Evolutionary conservation across 2,113 vertebrate genomes (phyloP).

Genomic region (Platysteira castanea): DNA sequence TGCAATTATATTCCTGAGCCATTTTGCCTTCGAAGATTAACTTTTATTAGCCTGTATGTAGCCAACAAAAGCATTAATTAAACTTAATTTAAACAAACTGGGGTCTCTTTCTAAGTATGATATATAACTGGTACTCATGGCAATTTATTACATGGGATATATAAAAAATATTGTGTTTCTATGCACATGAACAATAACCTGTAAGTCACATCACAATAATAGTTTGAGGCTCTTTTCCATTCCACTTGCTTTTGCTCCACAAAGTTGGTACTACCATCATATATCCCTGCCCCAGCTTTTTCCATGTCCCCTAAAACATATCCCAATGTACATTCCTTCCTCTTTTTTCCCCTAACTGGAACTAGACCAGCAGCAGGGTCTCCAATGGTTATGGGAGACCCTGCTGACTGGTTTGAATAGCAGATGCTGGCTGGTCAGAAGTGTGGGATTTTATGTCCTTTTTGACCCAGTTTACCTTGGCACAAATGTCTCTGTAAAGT

Average conservation of each 20-base stretch:
- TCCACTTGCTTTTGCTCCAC: neutral
- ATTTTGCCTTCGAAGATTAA: neutral
- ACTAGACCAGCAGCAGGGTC: neutral
- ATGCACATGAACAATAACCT: neutral
- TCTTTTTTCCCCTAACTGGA: neutral
- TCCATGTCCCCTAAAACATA: neutral
- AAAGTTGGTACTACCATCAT: neutral
- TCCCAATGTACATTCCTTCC: neutral
- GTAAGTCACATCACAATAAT: neutral
- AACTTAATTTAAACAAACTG: neutral
- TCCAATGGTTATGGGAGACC: neutral
- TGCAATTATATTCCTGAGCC: neutral
- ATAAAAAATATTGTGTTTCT: neutral
- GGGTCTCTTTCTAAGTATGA: neutral
- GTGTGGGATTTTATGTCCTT: neutral
- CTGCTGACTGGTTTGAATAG: fast-evolving
- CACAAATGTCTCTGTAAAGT: neutral
- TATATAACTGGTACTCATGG: neutral
- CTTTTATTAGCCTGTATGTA: neutral
- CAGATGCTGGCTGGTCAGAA: neutral
- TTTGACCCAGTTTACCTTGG: neutral
- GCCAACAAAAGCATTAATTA: neutral
- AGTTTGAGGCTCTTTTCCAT: neutral
- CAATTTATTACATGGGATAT: neutral
- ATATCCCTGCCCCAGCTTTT: neutral